Evolutionary conservation across 1,140 invertebrate species (phyloP), one percentile per base, ranked within the genome.

Genomic region (Periplaneta americana): DNA sequence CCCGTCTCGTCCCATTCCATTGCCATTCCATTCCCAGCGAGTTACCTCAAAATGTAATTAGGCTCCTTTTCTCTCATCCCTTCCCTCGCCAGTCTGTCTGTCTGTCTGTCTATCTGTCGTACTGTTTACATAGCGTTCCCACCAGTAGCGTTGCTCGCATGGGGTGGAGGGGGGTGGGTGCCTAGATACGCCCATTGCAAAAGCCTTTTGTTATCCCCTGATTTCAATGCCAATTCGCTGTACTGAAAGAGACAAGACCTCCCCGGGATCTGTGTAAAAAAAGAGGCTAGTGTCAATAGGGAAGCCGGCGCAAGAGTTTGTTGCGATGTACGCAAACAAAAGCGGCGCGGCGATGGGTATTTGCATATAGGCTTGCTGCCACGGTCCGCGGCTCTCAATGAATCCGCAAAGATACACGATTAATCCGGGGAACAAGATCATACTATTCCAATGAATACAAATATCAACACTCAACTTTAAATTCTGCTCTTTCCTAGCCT

Each of bases 1-100:
- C 66, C 79, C 66, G 35, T 36, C 35, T 39, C 35, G 36, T 78
- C 76, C 34, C 76, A 78, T 39, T 78, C 76, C 76, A 28, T 39
- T 78, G 28, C 80, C 76, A 78, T 39, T 78, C 76, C 76, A 28
- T 39, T 78, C n/a, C 80, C 11, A 34, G 80, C 37, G 80, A 80
- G 80, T 81, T 78, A 81, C 81, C 81, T 82, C 81, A 79, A 82
- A 82, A 82, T 82, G 81, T 82, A 82, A 82, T 82, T 81, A 81
- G 81, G 81, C 78, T 82, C 79, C 78, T 80, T 80, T 80, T 75
- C 80, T 75, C 34, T 31, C 34, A 13, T 34, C 76, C 76, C 28
- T 18, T 78, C 22, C 33, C n/a, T 18, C 74, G 74, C 28, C n/a
- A n/a, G 74, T 75, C n/a, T 75, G n/a, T n/a, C n/a, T n/a, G n/a